These are phyloP conservation scores for Myxocyprinus asiaticus DNA, from an alignment of 2,113 vertebrate species.

Conservation along the genomic window DNA sequence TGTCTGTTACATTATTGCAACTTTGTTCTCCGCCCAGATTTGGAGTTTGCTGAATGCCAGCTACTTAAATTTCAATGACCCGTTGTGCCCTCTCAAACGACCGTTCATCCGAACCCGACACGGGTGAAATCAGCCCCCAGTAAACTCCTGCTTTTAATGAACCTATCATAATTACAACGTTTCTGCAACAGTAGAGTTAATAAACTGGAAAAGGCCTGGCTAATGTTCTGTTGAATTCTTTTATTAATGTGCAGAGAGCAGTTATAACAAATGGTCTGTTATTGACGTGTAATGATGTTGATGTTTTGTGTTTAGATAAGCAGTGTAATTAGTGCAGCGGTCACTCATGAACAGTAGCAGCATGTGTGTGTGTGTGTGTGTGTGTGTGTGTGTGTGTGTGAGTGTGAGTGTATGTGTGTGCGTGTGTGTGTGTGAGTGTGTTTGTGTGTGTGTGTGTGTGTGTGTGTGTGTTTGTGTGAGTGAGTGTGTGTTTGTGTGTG, in stretches of 20 bases:
- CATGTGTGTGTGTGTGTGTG: too few relatives aligned
- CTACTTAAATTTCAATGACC: constrained; percentile 33
- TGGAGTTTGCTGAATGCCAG: constrained; percentile 2
- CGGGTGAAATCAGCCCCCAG: constrained; percentile 5
- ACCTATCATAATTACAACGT: constrained; percentile 39
- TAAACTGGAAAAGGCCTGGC: not conserved
- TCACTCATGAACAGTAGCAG: constrained; percentile 23
- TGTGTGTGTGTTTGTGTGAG: too few relatives aligned
- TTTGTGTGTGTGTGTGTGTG: too few relatives aligned
- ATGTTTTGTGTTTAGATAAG: constrained; percentile 48
- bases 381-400: too few relatives aligned
- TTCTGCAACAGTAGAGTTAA: constrained; percentile 14
- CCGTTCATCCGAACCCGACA: constrained; percentile 11
- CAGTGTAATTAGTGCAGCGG: constrained; percentile 28
- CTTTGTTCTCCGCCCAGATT: not conserved
- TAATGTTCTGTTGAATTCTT: not conserved
- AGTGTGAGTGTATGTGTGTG: not conserved
- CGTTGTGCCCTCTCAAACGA: not conserved
- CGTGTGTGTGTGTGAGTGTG: not conserved
- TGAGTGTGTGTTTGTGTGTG: too few relatives aligned
- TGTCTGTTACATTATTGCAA: not conserved
- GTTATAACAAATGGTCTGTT: constrained; percentile 28
- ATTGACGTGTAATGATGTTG: constrained; percentile 37
- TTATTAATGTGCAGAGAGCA: constrained; percentile 10
- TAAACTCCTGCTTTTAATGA: constrained; percentile 37